Conservation (phyloP, 2,888 invertebrate species). For the Gnatocerus cornutus region DNA sequence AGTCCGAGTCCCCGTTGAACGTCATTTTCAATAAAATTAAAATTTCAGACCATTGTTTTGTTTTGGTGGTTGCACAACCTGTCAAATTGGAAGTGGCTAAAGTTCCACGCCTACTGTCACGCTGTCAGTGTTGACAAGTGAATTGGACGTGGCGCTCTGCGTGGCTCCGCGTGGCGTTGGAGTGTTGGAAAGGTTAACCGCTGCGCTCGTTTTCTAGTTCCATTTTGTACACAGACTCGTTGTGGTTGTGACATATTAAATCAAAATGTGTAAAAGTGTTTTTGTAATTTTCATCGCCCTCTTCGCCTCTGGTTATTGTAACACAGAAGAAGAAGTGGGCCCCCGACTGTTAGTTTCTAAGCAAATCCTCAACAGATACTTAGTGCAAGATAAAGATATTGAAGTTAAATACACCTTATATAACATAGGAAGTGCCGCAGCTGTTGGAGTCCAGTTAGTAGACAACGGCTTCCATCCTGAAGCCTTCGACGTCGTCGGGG, state of each 20-base stretch:
- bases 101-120: background rate
- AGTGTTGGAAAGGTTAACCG: background rate
- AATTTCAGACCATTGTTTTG: background rate
- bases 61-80: background rate
- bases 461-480: conserved; percentile 95
- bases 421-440: conserved; percentile 94
- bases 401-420: conserved; percentile 95
- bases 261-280: conserved; percentile 57
- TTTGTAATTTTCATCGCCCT: conserved; percentile 53
- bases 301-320: conserved; percentile 64
- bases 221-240: background rate
- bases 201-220: conserved; percentile 1
- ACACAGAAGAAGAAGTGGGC: conserved; percentile 78
- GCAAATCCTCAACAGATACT: conserved; percentile 94
- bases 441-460: conserved; percentile 89
- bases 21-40: conserved; percentile 52
- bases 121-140: background rate
- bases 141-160: conserved; percentile 9
- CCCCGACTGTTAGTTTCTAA: conserved; percentile 93
- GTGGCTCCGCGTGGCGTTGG: conserved; percentile 26
- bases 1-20: conserved; percentile 74
- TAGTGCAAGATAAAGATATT: conserved; percentile 97
- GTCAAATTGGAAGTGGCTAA: background rate
- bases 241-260: too few species aligned
- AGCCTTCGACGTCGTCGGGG: conserved; percentile 92